Conservation (phyloP, 2,888 invertebrate genomes). For the Ichneumoninae sp. region DNA sequence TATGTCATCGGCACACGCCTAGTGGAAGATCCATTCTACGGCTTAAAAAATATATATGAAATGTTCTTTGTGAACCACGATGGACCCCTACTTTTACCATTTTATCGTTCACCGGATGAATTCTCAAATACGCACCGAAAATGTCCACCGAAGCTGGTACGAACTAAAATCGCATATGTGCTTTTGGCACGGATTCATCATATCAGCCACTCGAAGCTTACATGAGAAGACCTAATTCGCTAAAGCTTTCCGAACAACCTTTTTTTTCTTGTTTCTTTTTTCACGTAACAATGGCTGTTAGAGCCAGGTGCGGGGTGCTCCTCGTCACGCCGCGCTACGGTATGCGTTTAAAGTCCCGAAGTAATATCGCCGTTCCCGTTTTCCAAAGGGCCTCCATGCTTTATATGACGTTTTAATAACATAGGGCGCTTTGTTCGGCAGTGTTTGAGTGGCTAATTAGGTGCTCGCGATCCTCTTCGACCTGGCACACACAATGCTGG, state of each 20-base stretch:
- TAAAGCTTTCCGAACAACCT: slow-evolving; percentile 41
- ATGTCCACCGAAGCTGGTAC: neutral
- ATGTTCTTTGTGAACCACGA: neutral
- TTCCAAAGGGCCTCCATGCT: slow-evolving; percentile 61
- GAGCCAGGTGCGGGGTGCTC: slow-evolving; percentile 12
- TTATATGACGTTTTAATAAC: slow-evolving; percentile 79
- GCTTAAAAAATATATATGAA: neutral
- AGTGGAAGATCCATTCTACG: too few relatives aligned
- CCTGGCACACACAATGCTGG: slow-evolving; percentile 72
- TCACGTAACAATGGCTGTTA: slow-evolving; percentile 2
- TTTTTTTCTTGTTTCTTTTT: slow-evolving; percentile 16
- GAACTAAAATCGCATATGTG: neutral
- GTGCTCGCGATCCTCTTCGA: slow-evolving; percentile 74
- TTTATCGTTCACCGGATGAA: neutral
- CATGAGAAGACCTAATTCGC: slow-evolving; percentile 33
- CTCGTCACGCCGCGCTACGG: neutral
- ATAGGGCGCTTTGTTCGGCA: slow-evolving; percentile 75
- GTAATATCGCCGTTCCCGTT: slow-evolving; percentile 57
- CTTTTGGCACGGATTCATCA: neutral
- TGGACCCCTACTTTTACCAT: neutral
- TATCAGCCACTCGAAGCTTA: slow-evolving; percentile 7
- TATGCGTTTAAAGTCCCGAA: slow-evolving; percentile 47
- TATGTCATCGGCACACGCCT: too few relatives aligned
- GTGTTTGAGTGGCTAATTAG: slow-evolving; percentile 81
- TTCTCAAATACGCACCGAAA: neutral